Base-by-base conservation (phyloP, 2,888 invertebrate genomes). In the Zele albiditarsus region DNA sequence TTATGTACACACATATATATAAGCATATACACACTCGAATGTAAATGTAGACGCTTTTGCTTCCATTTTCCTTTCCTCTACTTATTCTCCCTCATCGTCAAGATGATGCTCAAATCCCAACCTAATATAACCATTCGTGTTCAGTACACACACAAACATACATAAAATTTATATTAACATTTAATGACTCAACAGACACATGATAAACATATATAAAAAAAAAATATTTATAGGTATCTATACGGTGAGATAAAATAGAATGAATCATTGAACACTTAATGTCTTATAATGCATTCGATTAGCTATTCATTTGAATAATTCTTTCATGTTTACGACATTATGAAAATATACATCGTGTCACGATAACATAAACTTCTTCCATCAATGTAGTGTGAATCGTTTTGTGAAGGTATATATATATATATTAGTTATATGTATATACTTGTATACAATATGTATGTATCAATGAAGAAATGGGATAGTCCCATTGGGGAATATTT, bases 261-360 rank as follows among this genome's bases (percentile, higher is more conserved):
- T 46, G n/a, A 46, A 46, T 46, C n/a, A 46, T 46, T n/a, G n/a
- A 46, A 46, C 46, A 46, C 3, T 46, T 16, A 16, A 46, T 46
- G n/a, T n/a, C 16, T 46, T 46, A 5, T 38, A n/a, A 46, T 46
- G n/a, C 14, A 46, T 10, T 42, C 42, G 46, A 66, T 42, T 66
- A n/a, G 38, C 46, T 66, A 33, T 23, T 33, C 31, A 31, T 33
- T 25, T 49, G n/a, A 49, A 25, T 67, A 25, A 28, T 38, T 49
- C 23, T n/a, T 16, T 3, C 27, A 25, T 20, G 23, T 49, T 83
- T 83, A 84, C 82, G 84, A 83, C 85, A 84, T 85, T 85, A 85
- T 86, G 84, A 86, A 87, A 87, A 87, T 87, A 87, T 84, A 87
- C 87, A 84, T 78, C 76, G 74, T 81, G 79, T 76, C 83, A 80